Percentiles rank a stretch among this genome's conserved stretches.
Evolutionary conservation across 2,797 vertebrate genomes (phyloP).

Genomic region (Poliocrania exsul): DNA sequence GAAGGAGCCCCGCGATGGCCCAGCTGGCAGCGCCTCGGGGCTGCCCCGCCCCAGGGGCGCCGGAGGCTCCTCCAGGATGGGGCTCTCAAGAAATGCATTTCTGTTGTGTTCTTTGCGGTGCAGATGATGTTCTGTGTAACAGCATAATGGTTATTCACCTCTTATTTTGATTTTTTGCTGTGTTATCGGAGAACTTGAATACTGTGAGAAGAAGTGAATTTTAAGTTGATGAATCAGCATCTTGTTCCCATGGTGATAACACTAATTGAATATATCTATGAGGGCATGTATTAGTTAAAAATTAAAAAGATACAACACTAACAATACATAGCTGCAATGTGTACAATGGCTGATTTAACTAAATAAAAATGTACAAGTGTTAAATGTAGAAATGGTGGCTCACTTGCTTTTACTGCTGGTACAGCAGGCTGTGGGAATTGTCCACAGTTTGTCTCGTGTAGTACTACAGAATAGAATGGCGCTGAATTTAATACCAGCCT

Average conservation of each 20-base stretch:
- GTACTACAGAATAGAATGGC: too few species aligned
- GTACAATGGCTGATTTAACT: slow-evolving; percentile 92
- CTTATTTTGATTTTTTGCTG: slow-evolving; percentile 81
- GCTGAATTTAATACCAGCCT: too few species aligned
- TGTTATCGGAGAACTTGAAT: slow-evolving; percentile 89
- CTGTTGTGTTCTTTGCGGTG: slow-evolving; percentile 85
- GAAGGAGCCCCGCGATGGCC: slow-evolving; percentile 10
- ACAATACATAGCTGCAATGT: slow-evolving; percentile 92
- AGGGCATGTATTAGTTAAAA: slow-evolving; percentile 94
- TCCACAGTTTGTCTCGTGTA: too few species aligned
- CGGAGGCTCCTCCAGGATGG: slow-evolving; percentile 66
- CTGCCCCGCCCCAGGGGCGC: slow-evolving; percentile 31
- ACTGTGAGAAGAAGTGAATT: slow-evolving; percentile 95
- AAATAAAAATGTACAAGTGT: slow-evolving; percentile 96
- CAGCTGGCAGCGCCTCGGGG: slow-evolving; percentile 1
- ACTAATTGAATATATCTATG: slow-evolving; percentile 94
- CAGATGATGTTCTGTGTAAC: slow-evolving; percentile 86
- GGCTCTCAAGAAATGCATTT: slow-evolving; percentile 78
- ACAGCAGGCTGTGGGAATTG: background rate
- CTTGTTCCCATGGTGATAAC: slow-evolving; percentile 94
- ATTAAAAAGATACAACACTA: slow-evolving; percentile 87
- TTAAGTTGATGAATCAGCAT: slow-evolving; percentile 90
- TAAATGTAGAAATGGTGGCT: slow-evolving; percentile 75
- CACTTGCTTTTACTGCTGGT: slow-evolving; percentile 30
- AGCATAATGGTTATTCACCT: slow-evolving; percentile 82